Percentiles rank a stretch among this genome's conserved stretches.
phyloP scores from a whole-genome alignment of 2,888 invertebrate genomes.

The Aspidiotus destructor region DNA sequence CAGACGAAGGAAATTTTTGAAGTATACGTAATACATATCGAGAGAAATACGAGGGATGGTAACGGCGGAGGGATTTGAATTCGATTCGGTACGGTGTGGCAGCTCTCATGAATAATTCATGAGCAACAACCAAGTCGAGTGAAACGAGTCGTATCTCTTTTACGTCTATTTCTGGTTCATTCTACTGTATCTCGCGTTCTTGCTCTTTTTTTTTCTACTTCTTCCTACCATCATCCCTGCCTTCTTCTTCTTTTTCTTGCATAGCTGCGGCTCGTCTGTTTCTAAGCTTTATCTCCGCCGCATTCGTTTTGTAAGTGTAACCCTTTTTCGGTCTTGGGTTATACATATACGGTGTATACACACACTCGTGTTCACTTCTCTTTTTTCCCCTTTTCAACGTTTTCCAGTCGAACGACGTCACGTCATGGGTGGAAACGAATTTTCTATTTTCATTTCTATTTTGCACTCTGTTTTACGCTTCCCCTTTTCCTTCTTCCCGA shows the following conservation, averaged over 20 bases:
- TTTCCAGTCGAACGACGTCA: slow-evolving; percentile 32
- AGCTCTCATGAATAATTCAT: slow-evolving; percentile 32
- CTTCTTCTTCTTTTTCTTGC: slow-evolving; percentile 21
- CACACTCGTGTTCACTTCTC: neutral
- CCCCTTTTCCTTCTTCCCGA: neutral
- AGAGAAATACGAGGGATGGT: neutral
- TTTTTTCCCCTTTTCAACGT: slow-evolving; percentile 22
- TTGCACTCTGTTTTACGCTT: neutral
- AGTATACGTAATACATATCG: neutral
- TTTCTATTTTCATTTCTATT: slow-evolving; percentile 21
- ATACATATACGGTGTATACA: neutral
- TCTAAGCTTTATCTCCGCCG: slow-evolving; percentile 29
- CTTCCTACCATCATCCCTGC: slow-evolving; percentile 1
- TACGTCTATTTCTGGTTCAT: slow-evolving; percentile 16
- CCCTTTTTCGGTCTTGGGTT: slow-evolving; percentile 14
- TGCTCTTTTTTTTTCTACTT: neutral
- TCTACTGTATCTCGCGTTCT: neutral
- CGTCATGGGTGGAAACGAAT: slow-evolving; percentile 30
- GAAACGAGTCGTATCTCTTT: slow-evolving; percentile 32
- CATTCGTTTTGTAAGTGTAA: slow-evolving; percentile 17
- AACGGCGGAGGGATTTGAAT: slow-evolving; percentile 27
- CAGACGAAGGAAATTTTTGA: slow-evolving; percentile 26
- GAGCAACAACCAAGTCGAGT: slow-evolving; percentile 32
- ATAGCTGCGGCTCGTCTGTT: slow-evolving; percentile 15
- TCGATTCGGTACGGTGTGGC: slow-evolving; percentile 31